phyloP scores from a whole-genome alignment of 1,140 invertebrate genomes.

The Trachymyrmex septentrionalis region DNA sequence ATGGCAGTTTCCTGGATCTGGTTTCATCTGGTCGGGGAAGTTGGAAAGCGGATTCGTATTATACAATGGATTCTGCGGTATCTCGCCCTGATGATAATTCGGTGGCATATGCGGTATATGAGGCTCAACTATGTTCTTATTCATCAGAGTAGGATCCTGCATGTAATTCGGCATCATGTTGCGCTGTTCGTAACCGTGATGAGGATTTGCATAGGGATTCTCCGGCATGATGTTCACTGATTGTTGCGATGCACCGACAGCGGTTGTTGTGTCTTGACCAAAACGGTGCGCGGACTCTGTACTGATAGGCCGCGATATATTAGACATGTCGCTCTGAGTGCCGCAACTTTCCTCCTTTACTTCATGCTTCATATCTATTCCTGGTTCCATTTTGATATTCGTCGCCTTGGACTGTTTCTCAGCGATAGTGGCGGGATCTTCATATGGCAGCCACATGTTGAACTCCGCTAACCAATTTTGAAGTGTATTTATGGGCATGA shows the following conservation, averaged over 20 bases:
- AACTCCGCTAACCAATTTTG: conserved; percentile 99
- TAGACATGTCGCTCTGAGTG: conserved; percentile 78
- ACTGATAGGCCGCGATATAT: conserved; percentile 77
- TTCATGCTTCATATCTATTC: conserved; percentile 76
- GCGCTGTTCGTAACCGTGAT: conserved; percentile 78
- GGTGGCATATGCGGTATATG: conserved; percentile 69
- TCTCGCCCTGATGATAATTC: conserved; percentile 72
- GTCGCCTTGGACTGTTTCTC: conserved; percentile 72
- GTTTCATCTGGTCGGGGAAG: conserved; percentile 75
- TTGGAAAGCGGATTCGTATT: conserved; percentile 63
- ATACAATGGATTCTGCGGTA: conserved; percentile 77
- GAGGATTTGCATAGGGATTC: conserved; percentile 72
- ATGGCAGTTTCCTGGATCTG: conserved; percentile 73
- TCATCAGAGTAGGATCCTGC: conserved; percentile 71
- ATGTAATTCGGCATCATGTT: conserved; percentile 76
- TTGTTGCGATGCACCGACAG: conserved; percentile 52
- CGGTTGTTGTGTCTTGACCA: conserved; percentile 67
- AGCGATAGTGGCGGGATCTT: conserved; percentile 78
- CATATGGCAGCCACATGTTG: conserved; percentile 96
- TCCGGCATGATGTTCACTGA: conserved; percentile 72
- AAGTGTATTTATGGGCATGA: conserved; percentile 99
- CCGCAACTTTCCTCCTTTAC: conserved; percentile 81
- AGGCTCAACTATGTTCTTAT: conserved; percentile 72
- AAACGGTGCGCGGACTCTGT: conserved; percentile 75
- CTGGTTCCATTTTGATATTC: conserved; percentile 75